Evolutionary conservation across 2,113 vertebrate genomes (phyloP).

Genomic region (Polyodon spathula): DNA sequence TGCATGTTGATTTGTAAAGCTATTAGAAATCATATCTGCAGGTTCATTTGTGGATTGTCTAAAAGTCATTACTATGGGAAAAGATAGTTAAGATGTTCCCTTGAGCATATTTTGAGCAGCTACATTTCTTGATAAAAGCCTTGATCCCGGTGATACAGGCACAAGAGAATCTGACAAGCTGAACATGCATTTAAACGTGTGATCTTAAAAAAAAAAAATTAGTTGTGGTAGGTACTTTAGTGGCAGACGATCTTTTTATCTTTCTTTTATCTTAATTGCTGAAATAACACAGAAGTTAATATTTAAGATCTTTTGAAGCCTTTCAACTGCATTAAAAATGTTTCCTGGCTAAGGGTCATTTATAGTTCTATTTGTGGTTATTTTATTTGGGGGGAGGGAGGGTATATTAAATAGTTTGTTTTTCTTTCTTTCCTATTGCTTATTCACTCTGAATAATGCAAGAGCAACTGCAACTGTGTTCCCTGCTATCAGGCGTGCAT

Average conservation of each 20-base stretch:
- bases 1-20: neutral
- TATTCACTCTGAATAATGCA: neutral
- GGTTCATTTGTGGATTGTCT: neutral
- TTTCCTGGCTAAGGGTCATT: conserved; percentile 26
- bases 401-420: conserved; percentile 14
- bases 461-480: conserved; percentile 6
- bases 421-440: conserved; percentile 1
- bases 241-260: conserved; percentile 22
- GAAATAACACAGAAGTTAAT: conserved; percentile 14
- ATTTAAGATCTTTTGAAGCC: conserved; percentile 35
- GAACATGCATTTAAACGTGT: neutral
- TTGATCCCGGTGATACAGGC: neutral
- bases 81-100: neutral
- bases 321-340: conserved; percentile 34
- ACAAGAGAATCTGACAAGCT: neutral
- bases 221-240: conserved; percentile 3
- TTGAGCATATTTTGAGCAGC: neutral
- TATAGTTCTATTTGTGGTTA: conserved; percentile 16
- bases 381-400: conserved; percentile 14
- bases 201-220: neutral
- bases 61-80: too few relatives aligned
- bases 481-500: conserved; percentile 8
- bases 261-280: conserved; percentile 24
- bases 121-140: neutral
- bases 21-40: neutral